Evolutionary conservation across 2,888 invertebrate species (phyloP).

Genomic region (Dolichomitus sp.): DNA sequence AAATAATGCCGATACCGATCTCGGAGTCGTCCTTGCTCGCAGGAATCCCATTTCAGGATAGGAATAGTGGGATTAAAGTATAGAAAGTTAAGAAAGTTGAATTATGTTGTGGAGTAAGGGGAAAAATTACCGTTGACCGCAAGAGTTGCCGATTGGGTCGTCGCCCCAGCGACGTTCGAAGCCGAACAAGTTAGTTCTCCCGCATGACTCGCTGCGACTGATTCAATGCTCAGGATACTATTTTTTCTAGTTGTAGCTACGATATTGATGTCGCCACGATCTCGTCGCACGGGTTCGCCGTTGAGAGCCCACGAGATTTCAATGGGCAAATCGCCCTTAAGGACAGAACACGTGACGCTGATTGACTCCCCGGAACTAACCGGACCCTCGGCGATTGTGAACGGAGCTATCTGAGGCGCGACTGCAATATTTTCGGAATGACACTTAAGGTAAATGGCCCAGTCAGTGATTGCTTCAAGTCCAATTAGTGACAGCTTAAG

Average conservation of each 20-base stretch:
- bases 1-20: constrained; percentile 7
- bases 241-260: constrained; percentile 86
- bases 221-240: constrained; percentile 87
- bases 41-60: constrained; percentile 66
- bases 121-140: constrained; percentile 87
- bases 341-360: constrained; percentile 91
- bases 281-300: constrained; percentile 80
- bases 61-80: constrained; percentile 6
- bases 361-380: constrained; percentile 93
- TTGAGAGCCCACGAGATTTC: constrained; percentile 86
- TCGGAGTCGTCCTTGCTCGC: constrained; percentile 58
- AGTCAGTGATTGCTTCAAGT: background rate
- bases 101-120: background rate
- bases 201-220: constrained; percentile 86
- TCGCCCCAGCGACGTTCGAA: constrained; percentile 87
- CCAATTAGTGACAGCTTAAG: constrained; percentile 34
- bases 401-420: constrained; percentile 91
- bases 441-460: background rate
- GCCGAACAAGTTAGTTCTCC: constrained; percentile 88
- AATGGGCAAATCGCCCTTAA: constrained; percentile 93
- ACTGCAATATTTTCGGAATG: constrained; percentile 85
- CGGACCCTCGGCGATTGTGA: constrained; percentile 92
- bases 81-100: background rate
- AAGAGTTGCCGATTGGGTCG: constrained; percentile 87
- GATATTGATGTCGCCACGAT: constrained; percentile 83